Conservation (phyloP, 2,888 invertebrate genomes). For the Lithosia quadra region DNA sequence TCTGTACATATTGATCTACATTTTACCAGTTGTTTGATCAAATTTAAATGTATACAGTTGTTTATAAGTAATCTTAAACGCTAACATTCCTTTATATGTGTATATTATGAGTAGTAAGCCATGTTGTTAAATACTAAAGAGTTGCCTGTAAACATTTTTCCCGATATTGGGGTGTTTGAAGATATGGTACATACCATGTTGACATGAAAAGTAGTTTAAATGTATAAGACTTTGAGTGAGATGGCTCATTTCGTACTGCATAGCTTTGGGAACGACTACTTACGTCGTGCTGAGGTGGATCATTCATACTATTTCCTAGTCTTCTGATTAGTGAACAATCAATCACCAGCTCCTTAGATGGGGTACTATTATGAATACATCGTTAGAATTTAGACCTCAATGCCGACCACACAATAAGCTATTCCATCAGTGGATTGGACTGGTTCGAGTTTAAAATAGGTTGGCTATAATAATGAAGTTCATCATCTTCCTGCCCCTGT, state of each 20-base stretch:
- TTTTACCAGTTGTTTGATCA: conserved; percentile 72
- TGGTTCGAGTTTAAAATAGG: background rate
- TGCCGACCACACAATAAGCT: background rate
- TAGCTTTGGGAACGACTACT: too few species aligned
- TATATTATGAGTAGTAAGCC: conserved; percentile 50
- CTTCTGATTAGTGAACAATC: background rate
- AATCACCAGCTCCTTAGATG: background rate
- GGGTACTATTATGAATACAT: background rate
- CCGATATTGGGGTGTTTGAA: background rate
- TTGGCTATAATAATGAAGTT: background rate
- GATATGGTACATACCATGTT: background rate
- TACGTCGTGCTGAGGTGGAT: too few species aligned
- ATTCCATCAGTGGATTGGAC: background rate
- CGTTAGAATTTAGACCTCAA: background rate
- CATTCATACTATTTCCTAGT: too few species aligned
- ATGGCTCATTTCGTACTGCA: background rate
- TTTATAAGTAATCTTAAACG: conserved; percentile 81
- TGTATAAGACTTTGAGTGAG: background rate
- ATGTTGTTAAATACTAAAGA: conserved; percentile 23
- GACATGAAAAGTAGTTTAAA: background rate
- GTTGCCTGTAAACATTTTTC: conserved; percentile 10
- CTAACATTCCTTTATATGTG: conserved; percentile 80
- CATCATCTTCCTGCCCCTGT: too few species aligned
- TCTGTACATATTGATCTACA: conserved; percentile 79
- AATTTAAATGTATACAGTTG: conserved; percentile 70